Evolutionary conservation across 2,797 vertebrate species (phyloP), one percentile per base, ranked within the genome.

Genomic region (Smutsia gigantea): DNA sequence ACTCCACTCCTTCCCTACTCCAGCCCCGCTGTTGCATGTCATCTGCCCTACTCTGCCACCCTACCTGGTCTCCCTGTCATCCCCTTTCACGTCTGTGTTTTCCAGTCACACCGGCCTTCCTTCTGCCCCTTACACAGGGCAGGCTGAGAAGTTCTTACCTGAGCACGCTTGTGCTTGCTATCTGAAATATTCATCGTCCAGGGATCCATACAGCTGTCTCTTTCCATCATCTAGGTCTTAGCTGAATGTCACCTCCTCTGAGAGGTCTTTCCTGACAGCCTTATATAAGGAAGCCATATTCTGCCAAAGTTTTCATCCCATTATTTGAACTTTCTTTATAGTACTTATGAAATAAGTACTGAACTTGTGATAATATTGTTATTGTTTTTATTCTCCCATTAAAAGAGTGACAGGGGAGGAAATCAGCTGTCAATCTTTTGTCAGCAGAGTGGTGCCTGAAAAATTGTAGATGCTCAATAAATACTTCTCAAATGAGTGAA

Each of bases 401-500:
- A 29, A 64, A 89, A 69, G 46, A 34, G 3, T 17, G 42, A 34
- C 9, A 71, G 19, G 75, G 18, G 71, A 94, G 64, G 66, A 23
- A 84, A 10, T 27, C 4, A 19, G 13, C 63, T 53, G 14, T 61
- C 61, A 31, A 1, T 71, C 39, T 5, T 37, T 79, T 81, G 66
- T 71, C 55, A 37, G 34, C 75, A 51, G 27, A 66, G 18, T 53
- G n/a, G 46, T 25, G 12, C 31, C n/a, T 93, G 59, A 61, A 2
- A 81, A 88, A 74, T n/a, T 77, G 14, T 63, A 88, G 14, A 27
- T 57, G 31, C 21, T 95, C 72, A 53, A 46, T 69, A 87, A 81
- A 75, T 81, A 31, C 61, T 21, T 64, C 87, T 69, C 64, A 89
- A 78, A 23, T 5, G 18, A 68, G 39, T 90, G 9, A 87, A 74